These are phyloP conservation scores for Mustelus asterias DNA, from an alignment of 2,113 vertebrate genomes.

Conservation along the genomic window DNA sequence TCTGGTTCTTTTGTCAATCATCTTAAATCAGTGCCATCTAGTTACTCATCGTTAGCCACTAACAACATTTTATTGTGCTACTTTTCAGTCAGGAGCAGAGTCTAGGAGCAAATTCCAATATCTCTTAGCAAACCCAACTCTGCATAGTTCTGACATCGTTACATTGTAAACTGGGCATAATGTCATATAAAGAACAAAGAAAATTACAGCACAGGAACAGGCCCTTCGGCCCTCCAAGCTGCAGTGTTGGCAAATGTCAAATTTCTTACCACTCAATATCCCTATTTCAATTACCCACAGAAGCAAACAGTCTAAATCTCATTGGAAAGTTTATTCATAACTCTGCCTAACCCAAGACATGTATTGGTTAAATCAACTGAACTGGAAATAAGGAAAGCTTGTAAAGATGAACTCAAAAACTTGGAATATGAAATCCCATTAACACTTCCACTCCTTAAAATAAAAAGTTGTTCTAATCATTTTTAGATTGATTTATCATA, in stretches of 20 bases:
- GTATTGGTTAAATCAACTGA: neutral
- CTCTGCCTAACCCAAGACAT: neutral
- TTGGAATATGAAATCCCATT: neutral
- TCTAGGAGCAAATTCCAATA: neutral
- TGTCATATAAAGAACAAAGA: neutral
- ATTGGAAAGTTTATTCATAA: neutral
- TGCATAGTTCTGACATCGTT: neutral
- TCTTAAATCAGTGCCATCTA: no score
- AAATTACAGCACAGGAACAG: no score
- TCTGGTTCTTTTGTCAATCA: no score
- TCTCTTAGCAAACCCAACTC: neutral
- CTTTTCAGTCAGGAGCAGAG: neutral
- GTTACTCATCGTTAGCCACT: no score
- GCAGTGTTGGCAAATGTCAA: no score
- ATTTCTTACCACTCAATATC: no score
- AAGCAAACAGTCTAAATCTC: neutral
- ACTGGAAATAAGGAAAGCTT: neutral
- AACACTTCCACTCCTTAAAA: neutral
- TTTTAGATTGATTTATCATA: neutral
- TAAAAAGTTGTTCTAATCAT: neutral
- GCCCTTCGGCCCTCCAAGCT: no score
- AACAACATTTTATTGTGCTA: neutral
- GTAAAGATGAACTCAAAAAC: neutral
- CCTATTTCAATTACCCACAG: neutral
- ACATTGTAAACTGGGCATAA: neutral